Conservation (phyloP, 2,888 invertebrate species). For the Cryptosula pallasiana region DNA sequence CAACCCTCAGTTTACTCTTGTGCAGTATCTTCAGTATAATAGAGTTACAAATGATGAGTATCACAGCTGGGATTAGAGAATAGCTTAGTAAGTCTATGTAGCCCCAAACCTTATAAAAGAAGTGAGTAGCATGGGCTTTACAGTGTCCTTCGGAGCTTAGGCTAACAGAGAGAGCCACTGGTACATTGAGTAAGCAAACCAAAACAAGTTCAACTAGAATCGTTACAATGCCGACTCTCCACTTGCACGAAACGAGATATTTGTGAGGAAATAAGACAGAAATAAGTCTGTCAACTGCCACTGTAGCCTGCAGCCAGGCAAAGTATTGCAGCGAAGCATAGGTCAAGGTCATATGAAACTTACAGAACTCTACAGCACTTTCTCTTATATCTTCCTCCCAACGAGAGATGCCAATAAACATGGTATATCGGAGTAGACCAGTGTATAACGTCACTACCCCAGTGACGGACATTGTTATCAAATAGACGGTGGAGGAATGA, state of each 20-base stretch:
- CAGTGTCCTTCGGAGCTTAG: conserved; percentile 64
- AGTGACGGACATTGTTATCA: conserved; percentile 12
- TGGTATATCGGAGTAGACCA: conserved; percentile 35
- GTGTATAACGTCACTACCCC: conserved; percentile 32
- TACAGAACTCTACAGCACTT: conserved; percentile 30
- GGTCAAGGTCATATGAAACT: conserved; percentile 36
- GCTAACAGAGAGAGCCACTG: neutral
- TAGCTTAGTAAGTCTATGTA: conserved; percentile 41
- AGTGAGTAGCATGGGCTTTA: neutral
- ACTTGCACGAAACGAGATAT: neutral
- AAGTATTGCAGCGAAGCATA: conserved; percentile 38
- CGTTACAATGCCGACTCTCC: neutral
- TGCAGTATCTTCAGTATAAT: conserved; percentile 30
- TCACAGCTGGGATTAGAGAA: conserved; percentile 36
- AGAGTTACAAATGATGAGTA: conserved; percentile 36
- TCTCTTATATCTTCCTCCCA: conserved; percentile 31
- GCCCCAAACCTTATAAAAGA: conserved; percentile 32
- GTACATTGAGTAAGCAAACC: neutral
- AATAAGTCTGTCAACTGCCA: conserved; percentile 39
- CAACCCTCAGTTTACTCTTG: neutral
- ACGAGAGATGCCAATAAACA: neutral
- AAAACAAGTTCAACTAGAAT: neutral
- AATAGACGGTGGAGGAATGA: neutral
- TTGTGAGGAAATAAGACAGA: conserved; percentile 37
- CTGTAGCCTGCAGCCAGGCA: conserved; percentile 41